Base-by-base conservation (phyloP, 2,113 vertebrate species). In the Podiceps cristatus region DNA sequence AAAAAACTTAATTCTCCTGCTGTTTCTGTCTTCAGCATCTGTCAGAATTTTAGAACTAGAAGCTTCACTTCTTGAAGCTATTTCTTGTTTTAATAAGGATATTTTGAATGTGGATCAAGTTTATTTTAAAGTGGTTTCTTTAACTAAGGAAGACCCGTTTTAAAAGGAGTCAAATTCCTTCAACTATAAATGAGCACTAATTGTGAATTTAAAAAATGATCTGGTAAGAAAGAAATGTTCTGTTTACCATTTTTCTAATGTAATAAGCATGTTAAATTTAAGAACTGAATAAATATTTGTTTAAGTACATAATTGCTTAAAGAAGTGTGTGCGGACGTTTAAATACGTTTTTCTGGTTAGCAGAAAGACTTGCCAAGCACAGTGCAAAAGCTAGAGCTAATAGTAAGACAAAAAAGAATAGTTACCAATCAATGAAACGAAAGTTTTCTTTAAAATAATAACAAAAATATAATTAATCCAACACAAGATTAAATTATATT, bases 221-320 rank as follows among this genome's bases (percentile, higher is more conserved):
- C 56, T 90, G 35, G 52, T 81, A 49, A 94, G 80, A 93, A 86
- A 79, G 67, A 94, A 91, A 64, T 78, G 81, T 68, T 93, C 60
- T 94, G 87, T 91, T 97, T 97, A 72, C 87, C 56, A 76, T 78
- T 95, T 95, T 91, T 93, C 62, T 91, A 90, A 96, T 93, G 66
- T 91, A 96, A 86, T 91, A 95, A 93, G 40, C 66, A 64, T 96
- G 94, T 91, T 95, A 90, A 94, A 79, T 63, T 96, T 90, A 85
- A 95, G 90, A 76, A 75, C 84, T 93, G 81, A 90, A 72, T 96
- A 95, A 96, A 94, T 96, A 95, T 94, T 96, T 97, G 67, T 90
- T 90, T 91, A 93, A 97, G 77, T 60, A 71, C 73, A 88, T 96
- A 97, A 96, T 97, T 97, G 66, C 93, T 95, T 96, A 96, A 96